Conservation (phyloP, 1,140 invertebrate species). For the Polypedilum vanderplanki region DNA sequence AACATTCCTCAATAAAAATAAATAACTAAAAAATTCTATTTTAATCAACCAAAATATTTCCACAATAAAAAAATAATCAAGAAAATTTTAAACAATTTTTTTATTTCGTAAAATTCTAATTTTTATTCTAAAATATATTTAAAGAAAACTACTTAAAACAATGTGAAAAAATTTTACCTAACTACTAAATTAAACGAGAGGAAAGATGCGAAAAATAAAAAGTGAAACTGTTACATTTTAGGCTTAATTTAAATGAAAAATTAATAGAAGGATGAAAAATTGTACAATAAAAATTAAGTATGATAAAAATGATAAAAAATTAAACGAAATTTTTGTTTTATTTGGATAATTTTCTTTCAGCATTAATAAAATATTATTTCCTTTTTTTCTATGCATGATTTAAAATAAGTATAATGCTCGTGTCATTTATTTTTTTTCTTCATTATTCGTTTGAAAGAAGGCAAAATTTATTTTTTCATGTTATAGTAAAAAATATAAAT, state of each 20-base stretch:
- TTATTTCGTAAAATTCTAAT: neutral
- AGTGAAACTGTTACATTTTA: slow-evolving; percentile 14
- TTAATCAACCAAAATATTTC: slow-evolving; percentile 16
- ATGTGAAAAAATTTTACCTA: slow-evolving; percentile 14
- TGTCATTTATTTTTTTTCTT: too few relatives aligned
- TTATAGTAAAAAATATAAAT: too few relatives aligned
- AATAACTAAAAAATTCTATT: neutral
- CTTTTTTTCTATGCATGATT: too few relatives aligned
- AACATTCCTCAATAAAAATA: neutral
- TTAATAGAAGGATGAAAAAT: neutral
- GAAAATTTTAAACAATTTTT: neutral
- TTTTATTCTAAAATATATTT: neutral
- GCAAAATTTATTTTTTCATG: too few relatives aligned
- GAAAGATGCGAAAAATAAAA: neutral
- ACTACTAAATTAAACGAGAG: neutral
- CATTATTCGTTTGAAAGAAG: too few relatives aligned
- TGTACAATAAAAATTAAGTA: slow-evolving; percentile 14
- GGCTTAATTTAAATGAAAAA: slow-evolving; percentile 19
- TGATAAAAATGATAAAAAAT: neutral
- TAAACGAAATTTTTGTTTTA: too few relatives aligned
- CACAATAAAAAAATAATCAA: neutral
- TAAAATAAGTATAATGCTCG: too few relatives aligned
- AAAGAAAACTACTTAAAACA: neutral
- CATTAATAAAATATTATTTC: too few relatives aligned
- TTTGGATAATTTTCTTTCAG: neutral